These are phyloP conservation scores for Anguilla obscura DNA, from an alignment of 2,797 vertebrate genomes.

Conservation along the genomic window DNA sequence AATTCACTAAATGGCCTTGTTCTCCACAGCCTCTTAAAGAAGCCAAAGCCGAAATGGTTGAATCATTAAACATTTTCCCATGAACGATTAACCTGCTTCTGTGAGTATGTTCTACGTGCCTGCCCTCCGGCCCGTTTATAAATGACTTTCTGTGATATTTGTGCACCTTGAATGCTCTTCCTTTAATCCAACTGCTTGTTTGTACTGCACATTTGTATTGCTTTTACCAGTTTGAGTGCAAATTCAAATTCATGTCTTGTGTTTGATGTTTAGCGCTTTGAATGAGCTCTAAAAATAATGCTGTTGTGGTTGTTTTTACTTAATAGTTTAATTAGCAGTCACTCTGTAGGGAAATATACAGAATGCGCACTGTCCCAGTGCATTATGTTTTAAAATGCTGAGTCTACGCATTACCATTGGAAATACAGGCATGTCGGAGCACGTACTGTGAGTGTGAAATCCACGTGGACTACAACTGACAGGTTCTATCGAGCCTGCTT, in stretches of 20 bases:
- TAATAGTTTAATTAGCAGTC: background rate
- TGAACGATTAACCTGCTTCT: background rate
- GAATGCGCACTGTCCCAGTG: background rate
- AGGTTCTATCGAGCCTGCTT: background rate
- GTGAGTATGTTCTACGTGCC: background rate
- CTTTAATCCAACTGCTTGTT: background rate
- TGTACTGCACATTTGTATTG: background rate
- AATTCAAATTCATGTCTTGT: background rate
- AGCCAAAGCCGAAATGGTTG: background rate
- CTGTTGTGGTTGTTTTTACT: background rate
- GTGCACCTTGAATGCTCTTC: background rate
- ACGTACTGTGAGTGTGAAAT: background rate
- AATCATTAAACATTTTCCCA: background rate
- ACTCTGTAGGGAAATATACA: slow-evolving; percentile 1
- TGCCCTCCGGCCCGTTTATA: background rate
- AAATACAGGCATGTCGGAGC: slow-evolving; percentile 5
- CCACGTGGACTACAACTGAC: background rate
- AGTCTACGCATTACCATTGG: background rate
- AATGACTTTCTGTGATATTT: background rate
- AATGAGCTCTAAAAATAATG: background rate
- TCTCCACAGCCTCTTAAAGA: background rate
- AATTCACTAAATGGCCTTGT: background rate
- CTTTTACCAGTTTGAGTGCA: background rate
- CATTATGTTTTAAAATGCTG: background rate
- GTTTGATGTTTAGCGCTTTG: background rate